Conservation (phyloP, 2,797 vertebrate genomes). For the Myoxocephalus aenaeus region DNA sequence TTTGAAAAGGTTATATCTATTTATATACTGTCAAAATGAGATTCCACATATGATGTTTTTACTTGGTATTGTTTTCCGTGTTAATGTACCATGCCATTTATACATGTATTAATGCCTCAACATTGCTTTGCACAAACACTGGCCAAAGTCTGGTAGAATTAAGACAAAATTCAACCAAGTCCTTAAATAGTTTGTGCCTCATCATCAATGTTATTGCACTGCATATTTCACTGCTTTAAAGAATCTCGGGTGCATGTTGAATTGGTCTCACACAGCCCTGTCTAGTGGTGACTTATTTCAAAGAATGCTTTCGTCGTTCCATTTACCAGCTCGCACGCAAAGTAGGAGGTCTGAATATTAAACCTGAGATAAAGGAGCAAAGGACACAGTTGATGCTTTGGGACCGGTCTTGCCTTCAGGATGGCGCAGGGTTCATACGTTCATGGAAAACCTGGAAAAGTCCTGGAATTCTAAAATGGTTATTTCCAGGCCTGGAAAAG, state of each 20-base stretch:
- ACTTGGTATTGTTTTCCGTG: not conserved
- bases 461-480: too few species aligned
- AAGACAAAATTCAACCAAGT: not conserved
- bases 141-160: not conserved
- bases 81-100: not conserved
- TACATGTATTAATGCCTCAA: not conserved
- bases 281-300: not conserved
- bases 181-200: not conserved
- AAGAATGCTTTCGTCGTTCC: conserved; percentile 15
- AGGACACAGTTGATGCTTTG: conserved; percentile 30
- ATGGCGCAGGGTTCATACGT: too few species aligned
- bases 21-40: not conserved
- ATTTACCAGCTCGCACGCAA: conserved; percentile 9
- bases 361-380: conserved; percentile 16
- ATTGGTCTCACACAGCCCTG: not conserved
- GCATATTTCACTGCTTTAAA: not conserved
- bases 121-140: not conserved
- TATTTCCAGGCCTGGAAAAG: too few species aligned
- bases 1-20: not conserved
- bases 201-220: not conserved
- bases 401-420: conserved; percentile 24
- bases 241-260: not conserved
- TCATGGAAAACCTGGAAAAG: too few species aligned
- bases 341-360: conserved; percentile 30
- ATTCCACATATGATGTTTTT: not conserved